Evolutionary conservation across 2,888 invertebrate genomes (phyloP).

Genomic region (Epinotia demarniana): DNA sequence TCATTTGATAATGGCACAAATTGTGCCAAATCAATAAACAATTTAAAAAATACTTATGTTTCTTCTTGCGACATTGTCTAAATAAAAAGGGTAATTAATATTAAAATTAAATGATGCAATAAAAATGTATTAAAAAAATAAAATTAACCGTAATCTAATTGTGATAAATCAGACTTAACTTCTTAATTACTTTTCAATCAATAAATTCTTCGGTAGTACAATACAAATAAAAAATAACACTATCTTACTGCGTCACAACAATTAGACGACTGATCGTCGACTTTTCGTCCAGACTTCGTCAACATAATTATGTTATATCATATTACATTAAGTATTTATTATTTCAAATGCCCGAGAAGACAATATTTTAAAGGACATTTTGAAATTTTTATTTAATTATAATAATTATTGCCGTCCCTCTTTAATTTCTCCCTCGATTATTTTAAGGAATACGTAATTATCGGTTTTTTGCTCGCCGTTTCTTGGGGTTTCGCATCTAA

Average conservation of each 20-base stretch:
- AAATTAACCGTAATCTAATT: conserved; percentile 13
- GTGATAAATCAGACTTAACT: conserved; percentile 28
- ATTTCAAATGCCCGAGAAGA: neutral
- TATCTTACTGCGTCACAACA: conserved; percentile 6
- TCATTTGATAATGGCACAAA: conserved; percentile 8
- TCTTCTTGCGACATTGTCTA: conserved; percentile 4
- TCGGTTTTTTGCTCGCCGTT: conserved; percentile 13
- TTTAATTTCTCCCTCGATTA: neutral
- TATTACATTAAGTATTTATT: neutral
- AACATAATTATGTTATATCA: neutral
- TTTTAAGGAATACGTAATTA: neutral
- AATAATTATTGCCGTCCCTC: conserved; percentile 4
- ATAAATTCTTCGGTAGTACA: conserved; percentile 21
- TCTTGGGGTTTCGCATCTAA: conserved; percentile 11
- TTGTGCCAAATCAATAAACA: neutral
- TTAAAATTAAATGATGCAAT: conserved; percentile 5
- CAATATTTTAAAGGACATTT: neutral
- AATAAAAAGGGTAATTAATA: conserved; percentile 2
- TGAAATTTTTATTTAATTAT: neutral
- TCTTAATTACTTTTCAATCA: conserved; percentile 13
- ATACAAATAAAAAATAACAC: conserved; percentile 10
- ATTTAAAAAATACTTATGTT: neutral
- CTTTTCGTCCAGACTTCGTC: neutral
- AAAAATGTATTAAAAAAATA: neutral
- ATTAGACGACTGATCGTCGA: conserved; percentile 12